These are phyloP conservation scores for Decapterus maruadsi DNA, from an alignment of 2,797 vertebrate species.

Conservation along the genomic window DNA sequence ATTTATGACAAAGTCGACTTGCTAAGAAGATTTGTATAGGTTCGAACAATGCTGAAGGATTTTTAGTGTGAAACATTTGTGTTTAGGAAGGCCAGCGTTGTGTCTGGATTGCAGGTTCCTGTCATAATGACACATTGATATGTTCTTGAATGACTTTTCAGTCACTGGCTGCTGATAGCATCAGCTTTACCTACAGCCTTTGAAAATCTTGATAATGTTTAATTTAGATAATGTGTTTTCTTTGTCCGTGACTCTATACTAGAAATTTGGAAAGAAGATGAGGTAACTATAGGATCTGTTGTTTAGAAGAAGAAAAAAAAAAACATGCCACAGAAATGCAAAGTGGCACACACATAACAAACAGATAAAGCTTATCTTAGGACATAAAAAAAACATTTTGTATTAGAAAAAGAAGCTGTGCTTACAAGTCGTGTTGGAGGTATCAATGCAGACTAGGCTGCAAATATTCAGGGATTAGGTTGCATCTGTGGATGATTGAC, in stretches of 20 bases:
- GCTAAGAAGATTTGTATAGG: constrained; percentile 18
- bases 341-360: constrained; percentile 41
- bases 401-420: constrained; percentile 57
- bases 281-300: constrained; percentile 51
- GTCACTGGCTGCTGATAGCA: constrained; percentile 30
- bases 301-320: constrained; percentile 32
- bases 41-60: not conserved
- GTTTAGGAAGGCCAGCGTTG: constrained; percentile 15
- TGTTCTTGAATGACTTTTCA: constrained; percentile 23
- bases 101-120: constrained; percentile 4
- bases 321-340: constrained; percentile 64
- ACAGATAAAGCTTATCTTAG: constrained; percentile 66
- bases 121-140: constrained; percentile 11
- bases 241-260: constrained; percentile 36
- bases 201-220: constrained; percentile 42
- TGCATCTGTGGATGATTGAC: constrained; percentile 73
- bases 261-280: constrained; percentile 58
- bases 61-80: constrained; percentile 7
- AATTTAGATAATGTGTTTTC: constrained; percentile 34
- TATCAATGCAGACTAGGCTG: constrained; percentile 61
- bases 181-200: constrained; percentile 23
- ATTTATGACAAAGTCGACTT: constrained; percentile 29
- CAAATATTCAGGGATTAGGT: constrained; percentile 74
- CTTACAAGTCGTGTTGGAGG: constrained; percentile 61
- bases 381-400: constrained; percentile 62